phyloP scores from a whole-genome alignment of 2,797 vertebrate species.

The Florisuga fusca region DNA sequence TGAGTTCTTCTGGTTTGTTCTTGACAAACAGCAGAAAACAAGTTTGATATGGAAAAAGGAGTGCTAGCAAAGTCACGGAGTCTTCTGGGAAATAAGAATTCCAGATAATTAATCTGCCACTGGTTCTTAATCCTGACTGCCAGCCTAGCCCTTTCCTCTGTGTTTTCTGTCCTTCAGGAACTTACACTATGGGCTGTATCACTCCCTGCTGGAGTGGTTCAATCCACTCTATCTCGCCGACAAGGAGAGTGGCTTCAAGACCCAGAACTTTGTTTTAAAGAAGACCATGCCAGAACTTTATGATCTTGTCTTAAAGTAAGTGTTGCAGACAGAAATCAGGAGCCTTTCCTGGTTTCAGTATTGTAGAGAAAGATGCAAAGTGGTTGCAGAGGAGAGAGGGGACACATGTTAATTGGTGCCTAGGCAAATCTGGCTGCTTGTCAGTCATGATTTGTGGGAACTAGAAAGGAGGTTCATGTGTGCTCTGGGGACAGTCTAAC shows the following conservation, averaged over 20 bases:
- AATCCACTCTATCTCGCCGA: slow-evolving; percentile 90
- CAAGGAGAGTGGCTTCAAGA: slow-evolving; percentile 88
- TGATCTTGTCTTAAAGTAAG: slow-evolving; percentile 89
- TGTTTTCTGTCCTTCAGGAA: slow-evolving; percentile 81
- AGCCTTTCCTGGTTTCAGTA: neutral
- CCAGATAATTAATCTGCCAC: neutral
- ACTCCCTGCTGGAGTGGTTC: slow-evolving; percentile 94
- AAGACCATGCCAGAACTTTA: slow-evolving; percentile 92
- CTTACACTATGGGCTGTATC: slow-evolving; percentile 90
- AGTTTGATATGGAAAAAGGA: neutral
- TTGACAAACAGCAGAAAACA: neutral
- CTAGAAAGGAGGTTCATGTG: neutral
- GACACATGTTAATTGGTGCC: neutral
- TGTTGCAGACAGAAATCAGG: neutral
- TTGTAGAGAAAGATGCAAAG: neutral
- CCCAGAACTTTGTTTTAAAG: slow-evolving; percentile 84
- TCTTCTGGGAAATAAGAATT: neutral
- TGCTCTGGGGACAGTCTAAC: neutral
- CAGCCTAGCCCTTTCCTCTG: neutral
- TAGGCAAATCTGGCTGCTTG: neutral
- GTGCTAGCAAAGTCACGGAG: neutral
- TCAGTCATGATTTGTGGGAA: rapidly evolving
- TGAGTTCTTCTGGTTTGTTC: neutral
- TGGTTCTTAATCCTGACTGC: neutral
- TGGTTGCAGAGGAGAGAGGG: neutral